A percentile compares a stretch with the other conserved stretches of the same genome.
Evolutionary conservation across 2,113 vertebrate genomes (phyloP).

Genomic region (Corydoras maculifer): DNA sequence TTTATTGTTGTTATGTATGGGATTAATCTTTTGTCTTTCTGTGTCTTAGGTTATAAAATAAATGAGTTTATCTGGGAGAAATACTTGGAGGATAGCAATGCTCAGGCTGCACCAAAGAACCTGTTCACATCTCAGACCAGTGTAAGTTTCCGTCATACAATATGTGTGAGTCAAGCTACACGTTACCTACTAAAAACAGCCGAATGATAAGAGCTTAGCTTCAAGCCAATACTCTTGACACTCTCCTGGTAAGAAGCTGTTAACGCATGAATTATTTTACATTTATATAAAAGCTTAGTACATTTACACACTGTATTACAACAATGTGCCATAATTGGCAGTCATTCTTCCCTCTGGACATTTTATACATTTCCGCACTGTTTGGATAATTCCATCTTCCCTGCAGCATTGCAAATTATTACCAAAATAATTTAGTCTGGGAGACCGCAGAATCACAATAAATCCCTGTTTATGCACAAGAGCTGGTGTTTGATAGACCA

Average conservation of each 20-base stretch:
- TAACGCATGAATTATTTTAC: no score
- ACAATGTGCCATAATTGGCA: neutral
- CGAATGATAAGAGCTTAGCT: neutral
- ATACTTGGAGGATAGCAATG: constrained; percentile 56
- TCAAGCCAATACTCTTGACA: no score
- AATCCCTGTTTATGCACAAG: no score
- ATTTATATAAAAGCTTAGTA: no score
- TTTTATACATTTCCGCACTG: neutral
- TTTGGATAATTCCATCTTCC: neutral
- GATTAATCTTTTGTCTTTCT: neutral
- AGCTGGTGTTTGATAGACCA: no score
- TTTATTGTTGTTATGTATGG: neutral
- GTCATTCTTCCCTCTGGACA: neutral
- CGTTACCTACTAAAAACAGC: neutral
- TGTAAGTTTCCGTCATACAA: constrained; percentile 39
- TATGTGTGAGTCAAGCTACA: neutral
- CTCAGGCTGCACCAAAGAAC: constrained; percentile 52
- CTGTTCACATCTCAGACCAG: constrained; percentile 54
- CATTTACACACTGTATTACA: no score
- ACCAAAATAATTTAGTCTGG: neutral
- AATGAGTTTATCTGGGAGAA: constrained; percentile 61
- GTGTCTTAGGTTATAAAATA: constrained; percentile 55
- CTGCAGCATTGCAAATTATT: neutral
- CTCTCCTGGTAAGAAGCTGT: no score
- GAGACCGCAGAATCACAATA: no score